Conservation (phyloP, 2,888 invertebrate genomes). For the Aleiodes testaceus region DNA sequence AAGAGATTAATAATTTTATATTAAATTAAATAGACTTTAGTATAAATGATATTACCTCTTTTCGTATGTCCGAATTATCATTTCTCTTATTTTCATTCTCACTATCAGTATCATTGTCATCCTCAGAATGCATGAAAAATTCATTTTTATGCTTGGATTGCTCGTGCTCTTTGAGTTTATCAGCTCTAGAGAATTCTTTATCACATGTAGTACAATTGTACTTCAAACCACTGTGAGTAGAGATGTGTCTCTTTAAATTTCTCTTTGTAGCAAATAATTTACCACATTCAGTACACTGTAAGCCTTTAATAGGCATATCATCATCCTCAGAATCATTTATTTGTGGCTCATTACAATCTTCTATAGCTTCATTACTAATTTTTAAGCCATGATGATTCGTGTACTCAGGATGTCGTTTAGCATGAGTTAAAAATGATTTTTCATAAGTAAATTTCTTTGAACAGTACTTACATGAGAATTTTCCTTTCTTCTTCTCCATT, state of each 20-base stretch:
- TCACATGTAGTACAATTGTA: conserved; percentile 64
- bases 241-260: conserved; percentile 66
- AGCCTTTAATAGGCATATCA: conserved; percentile 59
- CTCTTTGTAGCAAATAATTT: conserved; percentile 66
- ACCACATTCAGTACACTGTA: conserved; percentile 67
- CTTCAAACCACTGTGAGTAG: conserved; percentile 66
- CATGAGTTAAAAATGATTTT: conserved; percentile 64
- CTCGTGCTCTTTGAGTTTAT: conserved; percentile 67
- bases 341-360: conserved; percentile 36
- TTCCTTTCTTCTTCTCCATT: conserved; percentile 54
- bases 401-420: conserved; percentile 62
- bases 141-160: conserved; percentile 66
- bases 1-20: background rate
- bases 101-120: conserved; percentile 61
- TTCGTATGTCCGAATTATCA: conserved; percentile 53
- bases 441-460: conserved; percentile 65
- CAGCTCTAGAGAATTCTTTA: conserved; percentile 66
- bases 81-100: conserved; percentile 59
- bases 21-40: background rate
- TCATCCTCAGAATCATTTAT: conserved; percentile 51
- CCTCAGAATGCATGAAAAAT: conserved; percentile 60
- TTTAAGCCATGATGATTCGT: conserved; percentile 38
- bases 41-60: conserved; percentile 57
- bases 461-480: conserved; percentile 64
- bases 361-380: conserved; percentile 20